phyloP scores from a whole-genome alignment of 64 coral and sea anemone species.

The Pocillopora damicornis region DNA sequence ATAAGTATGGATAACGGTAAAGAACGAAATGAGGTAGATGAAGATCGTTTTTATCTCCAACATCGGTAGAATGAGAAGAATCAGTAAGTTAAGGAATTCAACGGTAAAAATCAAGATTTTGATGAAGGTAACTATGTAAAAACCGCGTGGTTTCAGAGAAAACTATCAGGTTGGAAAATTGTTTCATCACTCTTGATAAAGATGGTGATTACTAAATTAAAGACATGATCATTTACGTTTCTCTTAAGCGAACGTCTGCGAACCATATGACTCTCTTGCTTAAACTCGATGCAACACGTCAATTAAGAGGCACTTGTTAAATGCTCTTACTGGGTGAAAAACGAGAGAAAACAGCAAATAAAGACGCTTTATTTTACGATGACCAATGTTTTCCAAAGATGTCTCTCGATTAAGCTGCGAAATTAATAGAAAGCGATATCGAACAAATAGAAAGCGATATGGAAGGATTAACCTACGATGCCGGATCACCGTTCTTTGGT shows the following conservation, averaged over 20 bases:
- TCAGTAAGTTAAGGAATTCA: background rate
- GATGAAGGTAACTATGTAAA: background rate
- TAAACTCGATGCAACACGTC: background rate
- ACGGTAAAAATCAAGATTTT: background rate
- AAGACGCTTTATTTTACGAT: no score
- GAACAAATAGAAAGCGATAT: no score
- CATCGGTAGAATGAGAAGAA: background rate
- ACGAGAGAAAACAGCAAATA: no score
- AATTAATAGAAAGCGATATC: no score
- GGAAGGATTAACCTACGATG: no score
- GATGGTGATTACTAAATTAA: background rate
- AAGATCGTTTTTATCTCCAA: background rate
- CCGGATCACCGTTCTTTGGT: no score
- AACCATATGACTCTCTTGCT: background rate
- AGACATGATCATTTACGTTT: background rate
- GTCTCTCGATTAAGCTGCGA: no score
- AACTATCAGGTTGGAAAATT: no score
- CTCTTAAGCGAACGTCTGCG: background rate
- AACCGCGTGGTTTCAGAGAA: no score
- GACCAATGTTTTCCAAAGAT: no score
- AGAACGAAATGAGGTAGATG: background rate
- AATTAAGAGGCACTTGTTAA: background rate
- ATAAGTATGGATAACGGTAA: no score
- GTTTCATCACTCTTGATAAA: background rate
- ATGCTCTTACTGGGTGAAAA: no score